phyloP scores from a whole-genome alignment of 2,797 vertebrate species.

The Poeciliopsis infans region DNA sequence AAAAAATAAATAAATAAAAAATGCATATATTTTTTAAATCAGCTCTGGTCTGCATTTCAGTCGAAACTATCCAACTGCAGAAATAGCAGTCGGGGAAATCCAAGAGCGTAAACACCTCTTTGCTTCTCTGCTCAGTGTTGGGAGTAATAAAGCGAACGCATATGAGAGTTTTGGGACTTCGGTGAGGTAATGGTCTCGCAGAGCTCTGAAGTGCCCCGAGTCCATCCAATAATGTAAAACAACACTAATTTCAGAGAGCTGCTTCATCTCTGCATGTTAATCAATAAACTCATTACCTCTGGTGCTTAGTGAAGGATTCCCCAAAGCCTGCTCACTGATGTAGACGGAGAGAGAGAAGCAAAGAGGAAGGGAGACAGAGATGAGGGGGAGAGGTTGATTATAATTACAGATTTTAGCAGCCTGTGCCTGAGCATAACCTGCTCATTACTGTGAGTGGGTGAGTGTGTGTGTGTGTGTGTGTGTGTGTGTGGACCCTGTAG shows the following conservation, averaged over 20 bases:
- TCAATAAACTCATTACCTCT: slow-evolving; percentile 80
- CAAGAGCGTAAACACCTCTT: slow-evolving; percentile 26
- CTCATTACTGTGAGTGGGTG: slow-evolving; percentile 79
- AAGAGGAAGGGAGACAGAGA: slow-evolving; percentile 55
- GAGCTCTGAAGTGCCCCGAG: slow-evolving; percentile 59
- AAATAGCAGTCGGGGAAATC: slow-evolving; percentile 11
- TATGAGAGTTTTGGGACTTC: slow-evolving; percentile 56
- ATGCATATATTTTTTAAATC: neutral
- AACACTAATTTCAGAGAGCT: slow-evolving; percentile 74
- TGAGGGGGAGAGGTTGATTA: slow-evolving; percentile 80
- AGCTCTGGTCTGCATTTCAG: neutral
- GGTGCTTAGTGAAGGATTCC: slow-evolving; percentile 78
- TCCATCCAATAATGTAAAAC: slow-evolving; percentile 79
- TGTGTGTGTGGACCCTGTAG: slow-evolving; percentile 56
- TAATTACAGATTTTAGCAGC: slow-evolving; percentile 86
- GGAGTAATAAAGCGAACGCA: slow-evolving; percentile 40
- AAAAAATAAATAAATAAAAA: neutral
- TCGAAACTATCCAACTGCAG: slow-evolving; percentile 2
- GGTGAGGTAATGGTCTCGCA: slow-evolving; percentile 64
- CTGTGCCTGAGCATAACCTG: slow-evolving; percentile 83
- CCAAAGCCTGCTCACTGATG: slow-evolving; percentile 73
- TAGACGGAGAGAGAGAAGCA: slow-evolving; percentile 49
- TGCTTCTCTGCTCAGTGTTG: slow-evolving; percentile 18
- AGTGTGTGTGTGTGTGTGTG: slow-evolving; percentile 32
- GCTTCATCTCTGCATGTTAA: slow-evolving; percentile 78